Percentiles rank a stretch among this genome's conserved stretches.
These are phyloP conservation scores for Eupeodes luniger DNA, from an alignment of 2,888 invertebrate genomes.

Conservation along the genomic window DNA sequence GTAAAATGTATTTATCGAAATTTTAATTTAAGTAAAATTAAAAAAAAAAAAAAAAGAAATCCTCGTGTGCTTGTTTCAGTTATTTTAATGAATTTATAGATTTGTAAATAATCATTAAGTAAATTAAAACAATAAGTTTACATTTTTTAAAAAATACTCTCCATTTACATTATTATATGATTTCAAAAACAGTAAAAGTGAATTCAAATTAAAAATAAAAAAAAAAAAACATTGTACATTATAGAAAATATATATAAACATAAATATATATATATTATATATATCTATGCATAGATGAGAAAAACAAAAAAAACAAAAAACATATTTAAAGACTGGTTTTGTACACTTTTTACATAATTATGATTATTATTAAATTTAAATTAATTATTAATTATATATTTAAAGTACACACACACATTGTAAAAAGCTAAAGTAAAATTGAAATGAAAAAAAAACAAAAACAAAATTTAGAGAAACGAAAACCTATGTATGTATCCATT, in stretches of 20 bases:
- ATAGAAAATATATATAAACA: conserved; percentile 52
- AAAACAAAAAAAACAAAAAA: conserved; percentile 49
- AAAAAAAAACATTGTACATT: conserved; percentile 52
- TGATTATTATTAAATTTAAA: conserved; percentile 76
- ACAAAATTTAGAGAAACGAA: background rate
- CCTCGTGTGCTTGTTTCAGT: conserved; percentile 61
- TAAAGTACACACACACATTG: conserved; percentile 62
- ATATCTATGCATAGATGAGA: conserved; percentile 57
- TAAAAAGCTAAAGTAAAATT: conserved; percentile 65
- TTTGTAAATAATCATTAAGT: conserved; percentile 72
- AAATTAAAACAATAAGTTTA: conserved; percentile 43
- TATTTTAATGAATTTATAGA: conserved; percentile 49
- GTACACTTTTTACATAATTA: conserved; percentile 77
- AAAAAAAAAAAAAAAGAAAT: conserved; percentile 56
- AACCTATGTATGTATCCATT: background rate
- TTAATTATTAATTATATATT: conserved; percentile 65
- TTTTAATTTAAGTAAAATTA: conserved; percentile 57
- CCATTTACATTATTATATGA: conserved; percentile 40
- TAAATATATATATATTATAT: conserved; percentile 41
- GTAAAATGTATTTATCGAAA: conserved; percentile 46
- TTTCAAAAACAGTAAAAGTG: conserved; percentile 37
- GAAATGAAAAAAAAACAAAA: conserved; percentile 18
- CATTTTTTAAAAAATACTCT: conserved; percentile 60
- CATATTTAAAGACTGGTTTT: conserved; percentile 77
- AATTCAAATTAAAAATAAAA: background rate